Conservation (phyloP, 2,888 invertebrate species). For the Tridacna crocea region DNA sequence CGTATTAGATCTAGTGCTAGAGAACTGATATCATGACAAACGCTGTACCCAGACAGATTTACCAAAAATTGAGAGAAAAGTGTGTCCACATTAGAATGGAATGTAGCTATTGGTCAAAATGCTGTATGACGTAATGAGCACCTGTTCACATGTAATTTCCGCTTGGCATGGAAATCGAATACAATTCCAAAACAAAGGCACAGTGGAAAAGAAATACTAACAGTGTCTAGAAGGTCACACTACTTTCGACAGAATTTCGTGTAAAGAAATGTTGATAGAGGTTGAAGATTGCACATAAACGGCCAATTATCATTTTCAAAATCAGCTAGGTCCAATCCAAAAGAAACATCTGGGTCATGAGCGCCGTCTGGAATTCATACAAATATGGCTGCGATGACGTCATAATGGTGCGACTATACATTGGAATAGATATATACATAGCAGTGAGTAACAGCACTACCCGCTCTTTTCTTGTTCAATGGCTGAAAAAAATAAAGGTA, state of each 20-base stretch:
- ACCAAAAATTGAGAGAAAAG: background rate
- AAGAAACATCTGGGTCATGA: conserved; percentile 5
- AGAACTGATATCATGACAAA: conserved; percentile 10
- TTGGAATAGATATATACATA: conserved; percentile 25
- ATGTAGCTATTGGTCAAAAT: conserved; percentile 9
- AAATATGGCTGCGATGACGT: conserved; percentile 33
- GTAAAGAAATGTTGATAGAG: background rate
- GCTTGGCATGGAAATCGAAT: background rate
- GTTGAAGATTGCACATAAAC: background rate
- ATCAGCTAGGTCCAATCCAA: background rate
- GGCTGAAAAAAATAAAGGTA: conserved; percentile 58
- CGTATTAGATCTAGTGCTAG: background rate
- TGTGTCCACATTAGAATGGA: background rate
- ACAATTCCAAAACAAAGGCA: background rate
- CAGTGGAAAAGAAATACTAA: background rate
- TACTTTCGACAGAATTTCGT: background rate
- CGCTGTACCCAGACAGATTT: background rate
- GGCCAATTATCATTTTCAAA: background rate
- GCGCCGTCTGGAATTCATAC: conserved; percentile 42
- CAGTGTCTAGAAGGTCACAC: background rate
- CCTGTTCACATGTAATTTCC: background rate
- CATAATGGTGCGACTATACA: conserved; percentile 30
- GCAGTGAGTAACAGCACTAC: conserved; percentile 21
- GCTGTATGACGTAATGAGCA: background rate
- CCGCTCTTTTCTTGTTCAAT: conserved; percentile 68